A percentile compares a stretch with the other conserved stretches of the same genome.
Conservation (phyloP, 2,797 vertebrate genomes). For the Oreonectes daqikongensis region DNA sequence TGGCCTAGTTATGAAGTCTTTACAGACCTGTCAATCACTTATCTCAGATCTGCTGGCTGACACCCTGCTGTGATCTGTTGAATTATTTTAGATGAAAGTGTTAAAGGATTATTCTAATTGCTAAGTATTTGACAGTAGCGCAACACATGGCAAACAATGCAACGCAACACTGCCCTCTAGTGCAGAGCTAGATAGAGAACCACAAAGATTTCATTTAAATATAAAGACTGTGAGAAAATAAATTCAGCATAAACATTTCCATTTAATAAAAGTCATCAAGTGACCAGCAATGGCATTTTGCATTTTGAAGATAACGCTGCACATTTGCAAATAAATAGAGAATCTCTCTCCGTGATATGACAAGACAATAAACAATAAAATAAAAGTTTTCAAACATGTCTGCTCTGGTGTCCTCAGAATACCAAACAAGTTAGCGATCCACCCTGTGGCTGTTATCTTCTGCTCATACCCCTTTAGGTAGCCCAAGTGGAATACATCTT, state of each 20-base stretch:
- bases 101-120: slow-evolving; percentile 45
- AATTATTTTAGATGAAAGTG: slow-evolving; percentile 43
- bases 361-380: background rate
- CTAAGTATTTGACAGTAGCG: slow-evolving; percentile 13
- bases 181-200: slow-evolving; percentile 44
- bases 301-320: background rate
- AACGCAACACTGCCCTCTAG: slow-evolving; percentile 67
- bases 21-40: slow-evolving; percentile 38
- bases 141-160: background rate
- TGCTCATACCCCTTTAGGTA: background rate
- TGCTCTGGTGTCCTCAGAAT: background rate
- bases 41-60: slow-evolving; percentile 36
- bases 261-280: too few species aligned
- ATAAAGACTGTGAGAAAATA: too few species aligned
- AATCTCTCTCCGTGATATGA: background rate
- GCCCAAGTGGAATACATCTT: background rate
- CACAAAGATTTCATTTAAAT: background rate
- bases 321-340: background rate
- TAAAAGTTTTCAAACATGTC: background rate
- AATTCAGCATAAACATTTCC: too few species aligned
- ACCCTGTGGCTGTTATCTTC: slow-evolving; percentile 4
- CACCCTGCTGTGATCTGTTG: slow-evolving; percentile 38
- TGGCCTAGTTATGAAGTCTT: slow-evolving; percentile 30
- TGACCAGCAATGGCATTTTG: background rate
- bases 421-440: background rate